Percentiles rank a stretch among this genome's conserved stretches.
These are phyloP conservation scores for Ctenicera cuprea DNA, from an alignment of 2,888 invertebrate genomes.

Conservation along the genomic window DNA sequence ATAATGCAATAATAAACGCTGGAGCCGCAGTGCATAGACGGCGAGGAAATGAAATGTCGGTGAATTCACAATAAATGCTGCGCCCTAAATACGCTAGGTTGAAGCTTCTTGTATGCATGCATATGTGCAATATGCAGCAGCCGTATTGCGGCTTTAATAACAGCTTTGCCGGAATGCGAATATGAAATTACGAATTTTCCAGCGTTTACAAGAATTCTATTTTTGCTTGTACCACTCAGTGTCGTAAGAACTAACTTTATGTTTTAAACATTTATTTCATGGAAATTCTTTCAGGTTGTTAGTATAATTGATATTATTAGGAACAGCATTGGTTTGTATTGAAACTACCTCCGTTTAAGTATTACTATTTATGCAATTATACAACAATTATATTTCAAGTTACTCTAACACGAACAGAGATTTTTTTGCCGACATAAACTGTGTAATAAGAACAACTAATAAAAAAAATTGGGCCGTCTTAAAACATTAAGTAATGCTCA, in stretches of 20 bases:
- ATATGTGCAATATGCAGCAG: constrained; percentile 37
- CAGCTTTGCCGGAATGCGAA: constrained; percentile 44
- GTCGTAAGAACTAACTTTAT: background rate
- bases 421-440: too few species aligned
- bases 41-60: constrained; percentile 49
- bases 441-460: too few species aligned
- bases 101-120: constrained; percentile 37
- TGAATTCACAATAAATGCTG: constrained; percentile 42
- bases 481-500: too few species aligned
- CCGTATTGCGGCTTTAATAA: constrained; percentile 47
- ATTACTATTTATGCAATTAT: too few species aligned
- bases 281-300: too few species aligned
- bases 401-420: too few species aligned
- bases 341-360: too few species aligned
- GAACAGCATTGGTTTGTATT: too few species aligned
- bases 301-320: too few species aligned
- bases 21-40: constrained; percentile 43
- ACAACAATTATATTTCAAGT: too few species aligned
- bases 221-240: constrained; percentile 22
- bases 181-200: constrained; percentile 46
- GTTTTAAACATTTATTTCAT: background rate
- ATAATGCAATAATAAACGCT: constrained; percentile 44
- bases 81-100: constrained; percentile 40
- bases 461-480: too few species aligned
- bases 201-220: constrained; percentile 29